Base-by-base conservation (phyloP, 2,888 invertebrate species). In the Melieria crassipennis region DNA sequence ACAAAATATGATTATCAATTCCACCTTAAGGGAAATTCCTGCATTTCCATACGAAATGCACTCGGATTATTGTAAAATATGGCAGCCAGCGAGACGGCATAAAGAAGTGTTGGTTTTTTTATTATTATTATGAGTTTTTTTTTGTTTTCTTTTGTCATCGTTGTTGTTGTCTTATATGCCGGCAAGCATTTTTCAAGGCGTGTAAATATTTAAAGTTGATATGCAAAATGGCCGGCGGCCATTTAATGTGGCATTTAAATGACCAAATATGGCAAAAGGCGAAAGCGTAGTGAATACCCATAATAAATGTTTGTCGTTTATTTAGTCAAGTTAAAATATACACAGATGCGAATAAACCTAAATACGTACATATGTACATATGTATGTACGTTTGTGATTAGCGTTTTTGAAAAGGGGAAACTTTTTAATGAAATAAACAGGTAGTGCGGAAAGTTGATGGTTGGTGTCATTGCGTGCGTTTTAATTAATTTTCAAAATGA, bases 171-270 rank as follows among this genome's bases (percentile, higher is more conserved):
- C 72, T 64, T 57, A 60, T 72, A 30, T 30, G 30, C 30, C 30
- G 30, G 30, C 30, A 30, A 30, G 30, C 30, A 30, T 69, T 69
- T 69, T 71, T 70, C 46, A 64, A 61, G 67, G 64, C 55, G 69
- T 67, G 65, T 61, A 73, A 70, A 62, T 71, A 71, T 66, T 69
- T 70, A 56, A 73, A 71, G 68, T 64, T 64, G 64, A 67, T 67
- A 71, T 68, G 63, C 46, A 62, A 69, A 57, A 46, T 69, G 16
- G n/a, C 64, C 63, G 42, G 46, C 45, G 60, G 70, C 5, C 58
- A 52, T n/a, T 43, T 68, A 75, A 72, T 78, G 77, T 79, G 78
- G 78, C 78, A 73, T 79, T 81, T 80, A 81, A 78, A 79, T 82
- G 79, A 80, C 77, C 78, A 82, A 82, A 47, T 79, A 78, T 78